Percentiles rank a stretch among this genome's conserved stretches.
Evolutionary conservation across 1,140 invertebrate genomes (phyloP).

Genomic region (Eupristina koningsbergeri): DNA sequence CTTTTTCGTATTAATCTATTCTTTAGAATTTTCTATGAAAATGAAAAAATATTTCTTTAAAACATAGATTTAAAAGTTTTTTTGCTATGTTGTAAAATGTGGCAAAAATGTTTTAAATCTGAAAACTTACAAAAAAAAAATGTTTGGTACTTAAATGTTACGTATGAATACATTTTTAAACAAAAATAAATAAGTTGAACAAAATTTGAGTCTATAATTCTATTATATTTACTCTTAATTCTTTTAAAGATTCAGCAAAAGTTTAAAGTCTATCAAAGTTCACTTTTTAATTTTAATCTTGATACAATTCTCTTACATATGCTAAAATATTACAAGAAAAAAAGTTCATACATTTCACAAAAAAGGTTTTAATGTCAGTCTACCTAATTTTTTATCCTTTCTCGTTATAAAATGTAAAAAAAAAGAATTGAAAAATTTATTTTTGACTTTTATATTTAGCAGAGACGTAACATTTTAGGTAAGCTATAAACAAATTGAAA

Average conservation of each 20-base stretch:
- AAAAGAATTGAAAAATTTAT: neutral
- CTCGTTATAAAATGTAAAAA: neutral
- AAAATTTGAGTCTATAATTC: neutral
- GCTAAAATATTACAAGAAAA: neutral
- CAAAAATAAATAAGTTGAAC: neutral
- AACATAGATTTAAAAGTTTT: too few species aligned
- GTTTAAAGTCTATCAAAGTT: neutral
- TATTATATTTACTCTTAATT: neutral
- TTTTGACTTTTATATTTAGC: neutral
- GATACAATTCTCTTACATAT: neutral
- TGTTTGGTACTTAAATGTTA: too few species aligned
- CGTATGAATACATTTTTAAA: too few species aligned
- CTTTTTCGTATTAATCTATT: too few species aligned
- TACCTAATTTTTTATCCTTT: neutral
- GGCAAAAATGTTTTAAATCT: neutral
- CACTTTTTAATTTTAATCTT: neutral
- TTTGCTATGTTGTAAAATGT: neutral
- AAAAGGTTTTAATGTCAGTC: neutral
- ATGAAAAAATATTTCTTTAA: too few species aligned
- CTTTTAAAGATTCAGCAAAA: neutral
- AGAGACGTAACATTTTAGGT: neutral
- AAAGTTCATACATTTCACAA: neutral
- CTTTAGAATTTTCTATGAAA: too few species aligned
- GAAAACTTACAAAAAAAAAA: neutral
- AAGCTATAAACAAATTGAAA: neutral